Percentiles rank a stretch among this genome's conserved stretches.
Conservation (phyloP, 2,113 vertebrate species). For the Pluvianellus socialis region DNA sequence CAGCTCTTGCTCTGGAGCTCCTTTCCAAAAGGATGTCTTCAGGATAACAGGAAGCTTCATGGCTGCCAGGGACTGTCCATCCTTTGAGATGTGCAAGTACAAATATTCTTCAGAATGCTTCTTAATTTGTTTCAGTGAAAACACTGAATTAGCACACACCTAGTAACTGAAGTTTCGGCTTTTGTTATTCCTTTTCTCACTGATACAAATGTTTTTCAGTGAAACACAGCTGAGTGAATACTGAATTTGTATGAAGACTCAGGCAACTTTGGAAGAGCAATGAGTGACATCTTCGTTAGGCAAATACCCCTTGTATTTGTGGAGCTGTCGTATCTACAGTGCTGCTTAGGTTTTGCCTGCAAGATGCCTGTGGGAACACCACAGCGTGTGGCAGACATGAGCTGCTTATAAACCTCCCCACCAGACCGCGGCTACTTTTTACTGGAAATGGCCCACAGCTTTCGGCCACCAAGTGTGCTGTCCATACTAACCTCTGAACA, state of each 20-base stretch:
- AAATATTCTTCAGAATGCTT: neutral
- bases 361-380: neutral
- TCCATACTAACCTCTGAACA: neutral
- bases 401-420: neutral
- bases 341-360: neutral
- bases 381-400: rapidly evolving
- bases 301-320: neutral
- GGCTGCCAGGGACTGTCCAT: neutral
- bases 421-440: neutral
- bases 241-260: neutral
- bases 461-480: neutral
- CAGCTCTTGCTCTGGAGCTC: neutral
- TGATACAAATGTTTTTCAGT: neutral
- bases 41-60: neutral
- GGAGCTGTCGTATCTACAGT: neutral
- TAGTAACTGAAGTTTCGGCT: neutral
- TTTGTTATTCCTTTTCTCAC: neutral
- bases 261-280: neutral
- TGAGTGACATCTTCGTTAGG: neutral
- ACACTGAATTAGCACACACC: neutral
- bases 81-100: neutral
- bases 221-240: neutral
- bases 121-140: neutral
- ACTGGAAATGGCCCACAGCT: neutral
- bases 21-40: neutral